Evolutionary conservation across 2,888 invertebrate species (phyloP), one percentile per base, ranked within the genome.

Genomic region (Isoperla grammatica): DNA sequence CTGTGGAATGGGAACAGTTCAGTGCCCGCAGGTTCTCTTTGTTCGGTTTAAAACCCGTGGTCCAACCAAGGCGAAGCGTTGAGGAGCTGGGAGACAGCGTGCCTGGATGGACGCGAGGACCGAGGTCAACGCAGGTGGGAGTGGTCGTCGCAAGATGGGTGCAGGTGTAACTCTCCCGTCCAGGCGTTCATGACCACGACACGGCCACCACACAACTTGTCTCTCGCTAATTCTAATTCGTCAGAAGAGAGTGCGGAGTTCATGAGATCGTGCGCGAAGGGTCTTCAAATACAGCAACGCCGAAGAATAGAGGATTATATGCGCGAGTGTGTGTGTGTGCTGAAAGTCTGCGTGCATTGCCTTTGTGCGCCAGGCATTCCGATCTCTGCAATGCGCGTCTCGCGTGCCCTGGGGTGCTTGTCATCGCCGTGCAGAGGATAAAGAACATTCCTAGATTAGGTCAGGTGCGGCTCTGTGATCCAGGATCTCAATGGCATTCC

Each of bases 11-110:
- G 53, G 53, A 39, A 29, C 49, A 49, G 49, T 50, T 48, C 48
- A 42, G 40, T 50, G 37, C 54, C 56, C 46, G 59, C 60, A 60
- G 60, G 60, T 60, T 60, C 56, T 49, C 20, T 57, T 15, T 15
- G 29, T 17, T 56, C 45, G 29, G 22, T 49, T 29, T 23, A 35
- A n/a, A 56, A 35, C 19, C 39, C 29, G 13, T 40, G 54, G 43
- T 35, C 35, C 48, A 23, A 15, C 39, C 48, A 46, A 54, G 43
- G 49, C 40, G 37, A 55, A 40, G 54, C 23, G 39, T 54, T 40
- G 40, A 37, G 23, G 15, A 29, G 35, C 29, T 50, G 49, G 53
- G 53, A 39, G 53, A 39, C 39, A 39, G 15, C 56, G 60, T 60
- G 56, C 56, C 49, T 55, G 57, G 57, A 23, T 35, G 4, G 43